Evolutionary conservation across 1,140 invertebrate genomes (phyloP), one percentile per base, ranked within the genome.

Genomic region (Tenebrio molitor): DNA sequence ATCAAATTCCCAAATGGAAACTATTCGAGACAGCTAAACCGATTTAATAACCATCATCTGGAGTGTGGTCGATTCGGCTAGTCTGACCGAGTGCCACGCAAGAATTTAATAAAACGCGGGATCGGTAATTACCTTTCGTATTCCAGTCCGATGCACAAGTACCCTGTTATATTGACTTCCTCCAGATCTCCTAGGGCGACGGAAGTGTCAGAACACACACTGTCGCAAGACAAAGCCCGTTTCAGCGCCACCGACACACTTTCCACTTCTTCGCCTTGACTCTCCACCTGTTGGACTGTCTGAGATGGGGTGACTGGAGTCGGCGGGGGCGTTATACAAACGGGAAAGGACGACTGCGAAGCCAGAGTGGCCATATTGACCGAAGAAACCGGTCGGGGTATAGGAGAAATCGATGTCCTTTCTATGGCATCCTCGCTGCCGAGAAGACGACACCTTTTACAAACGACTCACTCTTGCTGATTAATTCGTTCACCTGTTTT

Each of bases 131-230:
- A 92, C 90, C 88, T 91, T 79, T 94, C 93, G 77, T 92, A 91
- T 79, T 94, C 91, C 21, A 94, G 83, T 1, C 91, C 92, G 69
- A 94, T 86, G 81, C 92, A 92, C 0, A 95, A 83, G 78, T 93
- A 89, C 0, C 93, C 93, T 0, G 90, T 91, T 25, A 92, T 85
- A 77, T 89, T 87, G n/a, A 90, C 88, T 73, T 89, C 88, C 73
- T 93, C 91, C 12, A 93, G 84, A 78, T 93, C 90, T 39, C 88
- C 88, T 1, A 92, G 84, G 17, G 88, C 87, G 0, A 94, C 88
- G 4, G 92, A 93, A 0, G 92, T 93, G 73, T 95, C 93, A 2
- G 93, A 95, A 72, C 90, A 92, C 3, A 95, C 91, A 39, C 92
- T 94, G 71, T 95, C 93, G 81, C 92, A 95, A 36, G 92, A 93